Percentiles rank a stretch among this genome's conserved stretches.
Evolutionary conservation across 2,113 vertebrate genomes (phyloP).

Genomic region (Pluvianellus socialis): DNA sequence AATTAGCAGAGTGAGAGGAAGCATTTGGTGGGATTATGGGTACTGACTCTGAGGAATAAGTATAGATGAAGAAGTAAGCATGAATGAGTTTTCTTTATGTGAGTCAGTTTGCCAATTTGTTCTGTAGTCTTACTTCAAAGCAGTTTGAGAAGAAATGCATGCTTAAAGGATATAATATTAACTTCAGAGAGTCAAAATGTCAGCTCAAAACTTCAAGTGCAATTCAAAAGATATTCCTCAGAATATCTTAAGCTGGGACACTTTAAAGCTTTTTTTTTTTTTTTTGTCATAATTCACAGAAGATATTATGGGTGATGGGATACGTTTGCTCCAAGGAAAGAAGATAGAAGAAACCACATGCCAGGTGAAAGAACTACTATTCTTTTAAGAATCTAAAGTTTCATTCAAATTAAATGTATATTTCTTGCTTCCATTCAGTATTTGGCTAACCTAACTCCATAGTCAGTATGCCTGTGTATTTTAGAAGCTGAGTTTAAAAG

Average conservation of each 20-base stretch:
- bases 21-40: neutral
- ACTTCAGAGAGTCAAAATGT: neutral
- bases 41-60: neutral
- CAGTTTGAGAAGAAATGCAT: neutral
- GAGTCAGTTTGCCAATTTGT: neutral
- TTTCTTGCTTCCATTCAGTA: neutral
- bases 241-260: neutral
- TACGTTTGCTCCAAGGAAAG: conserved; percentile 57
- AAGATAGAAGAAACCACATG: conserved; percentile 56
- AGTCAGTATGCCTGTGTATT: neutral
- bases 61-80: neutral
- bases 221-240: neutral
- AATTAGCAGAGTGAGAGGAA: neutral
- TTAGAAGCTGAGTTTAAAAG: conserved; percentile 10
- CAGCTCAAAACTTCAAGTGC: neutral
- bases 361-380: conserved; percentile 63
- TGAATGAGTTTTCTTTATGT: neutral
- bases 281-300: conserved; percentile 51
- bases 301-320: conserved; percentile 52
- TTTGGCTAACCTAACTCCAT: neutral
- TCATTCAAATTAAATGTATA: neutral
- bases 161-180: neutral
- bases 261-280: neutral
- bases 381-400: neutral
- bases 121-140: neutral